Conservation (phyloP, 92 coral and sea anemone species). For the Chrysogorgia sp. region DNA sequence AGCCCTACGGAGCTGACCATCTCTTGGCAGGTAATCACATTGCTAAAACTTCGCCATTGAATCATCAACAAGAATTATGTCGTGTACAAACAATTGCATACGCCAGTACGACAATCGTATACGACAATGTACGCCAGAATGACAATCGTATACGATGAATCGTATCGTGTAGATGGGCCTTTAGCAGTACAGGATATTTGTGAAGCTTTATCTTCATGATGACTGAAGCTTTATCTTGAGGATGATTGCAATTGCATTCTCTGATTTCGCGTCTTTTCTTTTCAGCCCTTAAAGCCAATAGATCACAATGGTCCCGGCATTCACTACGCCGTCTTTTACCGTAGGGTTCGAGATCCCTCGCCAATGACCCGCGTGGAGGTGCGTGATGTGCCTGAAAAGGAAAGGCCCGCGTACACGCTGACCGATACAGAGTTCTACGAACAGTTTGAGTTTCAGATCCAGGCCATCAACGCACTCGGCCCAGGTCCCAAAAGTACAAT, state of each 20-base stretch:
- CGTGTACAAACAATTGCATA: no score
- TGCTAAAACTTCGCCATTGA: no score
- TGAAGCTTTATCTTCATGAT: no score
- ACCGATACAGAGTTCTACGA: constrained; percentile 69
- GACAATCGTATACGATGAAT: no score
- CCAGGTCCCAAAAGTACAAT: constrained; percentile 87
- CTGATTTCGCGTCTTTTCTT: background rate
- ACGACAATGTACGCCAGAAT: no score
- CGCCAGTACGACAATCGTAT: no score
- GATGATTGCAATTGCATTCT: no score
- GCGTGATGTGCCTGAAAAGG: constrained; percentile 47
- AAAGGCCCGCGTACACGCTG: constrained; percentile 38
- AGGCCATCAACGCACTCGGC: constrained; percentile 85
- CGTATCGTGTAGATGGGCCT: no score
- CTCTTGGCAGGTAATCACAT: constrained; percentile 73
- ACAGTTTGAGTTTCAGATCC: constrained; percentile 78
- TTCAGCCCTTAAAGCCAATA: constrained; percentile 66
- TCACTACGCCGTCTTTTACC: constrained; percentile 78
- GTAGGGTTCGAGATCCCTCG: constrained; percentile 58
- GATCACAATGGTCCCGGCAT: constrained; percentile 90
- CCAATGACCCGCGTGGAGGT: constrained; percentile 72
- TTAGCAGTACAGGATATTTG: background rate
- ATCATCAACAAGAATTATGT: no score
- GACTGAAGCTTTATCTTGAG: no score
- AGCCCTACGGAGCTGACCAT: constrained; percentile 69